Evolutionary conservation across 1,140 invertebrate species (phyloP).

Genomic region (Olivierus martensii): DNA sequence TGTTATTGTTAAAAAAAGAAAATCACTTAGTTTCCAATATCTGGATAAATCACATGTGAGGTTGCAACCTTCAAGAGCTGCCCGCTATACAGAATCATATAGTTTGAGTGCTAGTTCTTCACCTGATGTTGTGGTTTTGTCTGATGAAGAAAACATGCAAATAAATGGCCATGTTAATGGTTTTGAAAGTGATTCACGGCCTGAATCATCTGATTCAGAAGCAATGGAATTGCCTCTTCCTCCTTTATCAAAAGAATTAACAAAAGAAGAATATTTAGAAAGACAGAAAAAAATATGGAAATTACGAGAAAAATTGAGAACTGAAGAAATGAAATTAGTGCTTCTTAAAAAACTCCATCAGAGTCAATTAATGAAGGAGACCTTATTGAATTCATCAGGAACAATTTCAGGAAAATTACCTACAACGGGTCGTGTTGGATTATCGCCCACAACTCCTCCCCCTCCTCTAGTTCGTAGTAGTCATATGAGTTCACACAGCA

Average conservation of each 20-base stretch:
- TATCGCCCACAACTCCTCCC: not conserved
- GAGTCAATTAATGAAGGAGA: constrained; percentile 50
- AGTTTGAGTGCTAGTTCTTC: constrained; percentile 6
- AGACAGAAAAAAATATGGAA: not conserved
- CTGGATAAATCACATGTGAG: too few relatives aligned
- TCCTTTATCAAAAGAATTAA: constrained; percentile 1
- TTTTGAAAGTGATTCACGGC: constrained; percentile 9
- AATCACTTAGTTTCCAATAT: too few relatives aligned
- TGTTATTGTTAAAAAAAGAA: too few relatives aligned
- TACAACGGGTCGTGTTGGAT: constrained; percentile 4
- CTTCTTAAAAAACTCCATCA: constrained; percentile 83
- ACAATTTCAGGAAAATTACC: not conserved
- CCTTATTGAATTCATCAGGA: too few relatives aligned
- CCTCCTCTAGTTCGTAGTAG: constrained; percentile 8
- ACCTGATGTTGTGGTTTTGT: constrained; percentile 24
- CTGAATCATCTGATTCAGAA: not conserved
- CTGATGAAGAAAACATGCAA: constrained; percentile 21
- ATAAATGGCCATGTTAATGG: constrained; percentile 18
- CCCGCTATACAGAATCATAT: not conserved
- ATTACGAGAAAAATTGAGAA: constrained; percentile 4
- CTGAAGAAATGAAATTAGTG: constrained; percentile 75
- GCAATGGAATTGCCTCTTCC: constrained; percentile 4
- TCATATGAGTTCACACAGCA: not conserved
- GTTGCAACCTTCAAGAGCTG: too few relatives aligned
- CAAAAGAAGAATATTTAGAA: constrained; percentile 5